Percentiles rank a stretch among this genome's conserved stretches.
phyloP scores from a whole-genome alignment of 1,140 invertebrate species.

The Pemphigus obesinymphae region DNA sequence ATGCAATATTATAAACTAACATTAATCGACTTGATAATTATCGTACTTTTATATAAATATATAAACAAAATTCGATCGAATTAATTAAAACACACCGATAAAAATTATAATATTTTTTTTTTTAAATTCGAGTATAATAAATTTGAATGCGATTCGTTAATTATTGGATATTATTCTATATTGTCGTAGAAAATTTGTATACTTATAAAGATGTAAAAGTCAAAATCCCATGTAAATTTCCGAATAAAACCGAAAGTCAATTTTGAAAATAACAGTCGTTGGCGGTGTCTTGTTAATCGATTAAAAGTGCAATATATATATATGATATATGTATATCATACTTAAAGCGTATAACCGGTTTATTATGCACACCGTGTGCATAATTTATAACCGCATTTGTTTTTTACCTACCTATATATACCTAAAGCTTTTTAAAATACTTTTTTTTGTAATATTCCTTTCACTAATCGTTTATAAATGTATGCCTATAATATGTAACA shows the following conservation, averaged over 20 bases:
- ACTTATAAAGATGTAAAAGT: too few species aligned
- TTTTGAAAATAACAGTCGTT: neutral
- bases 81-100: neutral
- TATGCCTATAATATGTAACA: neutral
- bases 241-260: neutral
- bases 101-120: neutral
- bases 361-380: neutral
- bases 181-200: too few species aligned
- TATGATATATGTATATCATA: neutral
- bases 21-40: too few species aligned
- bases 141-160: too few species aligned
- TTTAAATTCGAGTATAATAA: neutral
- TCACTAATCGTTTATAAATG: neutral
- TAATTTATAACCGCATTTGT: neutral
- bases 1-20: too few species aligned
- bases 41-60: too few species aligned
- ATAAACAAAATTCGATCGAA: neutral
- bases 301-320: too few species aligned
- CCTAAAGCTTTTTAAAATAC: neutral
- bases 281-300: neutral
- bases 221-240: too few species aligned
- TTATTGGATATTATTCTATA: too few species aligned
- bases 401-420: too few species aligned
- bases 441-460: neutral
- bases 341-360: neutral